Conservation (phyloP, 2,888 invertebrate genomes). For the Rhingia rostrata region DNA sequence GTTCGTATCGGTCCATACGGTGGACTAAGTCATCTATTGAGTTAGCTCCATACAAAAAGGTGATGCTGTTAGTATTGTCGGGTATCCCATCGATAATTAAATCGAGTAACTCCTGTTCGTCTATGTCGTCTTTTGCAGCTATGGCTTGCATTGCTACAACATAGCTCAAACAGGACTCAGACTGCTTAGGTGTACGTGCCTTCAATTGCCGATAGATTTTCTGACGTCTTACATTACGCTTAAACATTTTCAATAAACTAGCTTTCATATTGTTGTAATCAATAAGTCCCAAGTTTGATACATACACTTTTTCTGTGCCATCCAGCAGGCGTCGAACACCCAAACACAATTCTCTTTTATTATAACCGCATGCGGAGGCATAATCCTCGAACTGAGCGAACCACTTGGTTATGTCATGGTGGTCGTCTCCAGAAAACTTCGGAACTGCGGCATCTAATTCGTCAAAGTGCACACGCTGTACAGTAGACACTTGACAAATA, state of each 20-base stretch:
- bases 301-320: conserved; percentile 21
- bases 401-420: conserved; percentile 32
- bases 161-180: conserved; percentile 24
- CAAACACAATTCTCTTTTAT: conserved; percentile 10
- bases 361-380: conserved; percentile 9
- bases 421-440: conserved; percentile 10
- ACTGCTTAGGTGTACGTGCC: neutral
- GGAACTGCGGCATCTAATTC: conserved; percentile 18
- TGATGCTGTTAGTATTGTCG: conserved; percentile 23
- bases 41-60: conserved; percentile 17
- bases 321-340: conserved; percentile 14
- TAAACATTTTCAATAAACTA: conserved; percentile 7
- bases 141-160: conserved; percentile 37
- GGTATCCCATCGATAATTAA: conserved; percentile 32
- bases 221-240: conserved; percentile 17
- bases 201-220: conserved; percentile 14
- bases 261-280: conserved; percentile 16
- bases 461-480: conserved; percentile 13
- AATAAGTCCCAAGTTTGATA: conserved; percentile 8
- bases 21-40: conserved; percentile 8
- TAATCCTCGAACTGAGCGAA: conserved; percentile 17
- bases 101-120: conserved; percentile 23
- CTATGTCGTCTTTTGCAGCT: conserved; percentile 12
- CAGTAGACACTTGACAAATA: conserved; percentile 9
- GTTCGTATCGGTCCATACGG: conserved; percentile 31